Base-by-base conservation (phyloP, 1,140 invertebrate species). In the Chionoecetes opilio region DNA sequence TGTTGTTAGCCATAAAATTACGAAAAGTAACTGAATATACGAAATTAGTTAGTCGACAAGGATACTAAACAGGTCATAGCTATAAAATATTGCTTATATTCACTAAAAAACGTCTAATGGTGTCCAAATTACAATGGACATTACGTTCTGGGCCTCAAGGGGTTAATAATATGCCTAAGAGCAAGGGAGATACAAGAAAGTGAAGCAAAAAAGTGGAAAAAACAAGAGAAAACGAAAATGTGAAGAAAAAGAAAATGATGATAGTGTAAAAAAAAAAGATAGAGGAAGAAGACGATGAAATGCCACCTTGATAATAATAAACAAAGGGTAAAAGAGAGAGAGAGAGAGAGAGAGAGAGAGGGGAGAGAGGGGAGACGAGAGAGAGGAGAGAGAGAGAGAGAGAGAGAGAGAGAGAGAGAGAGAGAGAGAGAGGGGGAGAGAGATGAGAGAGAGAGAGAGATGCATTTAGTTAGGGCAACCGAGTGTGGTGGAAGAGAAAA, bases 401-500 rank as follows among this genome's bases (percentile, higher is more conserved):
- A 75, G 63, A 75, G 63, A 75, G 63, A 75, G 63, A 75, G 63
- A 75, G 63, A 75, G 63, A 75, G 63, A 75, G 63, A 75, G 63
- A 75, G 63, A 75, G 63, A 75, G 63, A 75, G 63, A 75, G 63
- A 75, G 63, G 8, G 63, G n/a, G 63, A 75, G 63, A 75, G 63
- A 75, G 63, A 75, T n/a, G 63, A 75, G 63, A 75, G 63, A 75
- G 63, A 75, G 63, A 75, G 63, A 75, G 63, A 75, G 63, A 53
- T 53, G 46, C 46, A 53, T 53, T n/a, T 14, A 53, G 46, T 11
- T 53, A 53, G 9, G 46, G 21, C 11, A 53, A 11, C 46, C 46
- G 46, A 53, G 8, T 14, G 46, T 1, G 21, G 9, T 9, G 46
- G 9, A 26, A 75, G 63, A 21, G 63, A 21, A n/a, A n/a, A 21